A percentile compares a stretch with the other conserved stretches of the same genome.
These are phyloP conservation scores for Xestia rhomboidea DNA, from an alignment of 2,888 invertebrate species.

Conservation along the genomic window DNA sequence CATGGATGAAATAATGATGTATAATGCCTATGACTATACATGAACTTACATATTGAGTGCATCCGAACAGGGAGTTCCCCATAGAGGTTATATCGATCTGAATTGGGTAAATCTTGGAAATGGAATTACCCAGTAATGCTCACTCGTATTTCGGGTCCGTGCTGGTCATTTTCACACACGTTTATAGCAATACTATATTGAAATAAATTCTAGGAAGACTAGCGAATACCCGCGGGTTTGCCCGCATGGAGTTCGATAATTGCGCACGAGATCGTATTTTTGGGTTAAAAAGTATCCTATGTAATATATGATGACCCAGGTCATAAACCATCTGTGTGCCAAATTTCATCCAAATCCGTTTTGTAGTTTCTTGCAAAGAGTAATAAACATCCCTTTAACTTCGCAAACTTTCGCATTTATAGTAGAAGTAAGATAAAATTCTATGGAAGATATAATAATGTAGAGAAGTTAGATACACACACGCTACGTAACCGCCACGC, in stretches of 20 bases:
- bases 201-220: background rate
- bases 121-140: background rate
- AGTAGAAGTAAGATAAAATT: background rate
- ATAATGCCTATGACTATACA: background rate
- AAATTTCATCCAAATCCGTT: background rate
- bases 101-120: slow-evolving; percentile 3
- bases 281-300: background rate
- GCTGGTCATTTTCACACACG: background rate
- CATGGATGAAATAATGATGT: background rate
- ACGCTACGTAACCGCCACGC: background rate
- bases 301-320: background rate
- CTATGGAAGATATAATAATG: background rate
- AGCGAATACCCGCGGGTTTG: background rate
- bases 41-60: background rate
- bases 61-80: background rate
- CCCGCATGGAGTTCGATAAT: background rate
- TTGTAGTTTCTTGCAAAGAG: background rate
- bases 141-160: background rate
- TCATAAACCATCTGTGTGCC: background rate
- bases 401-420: background rate
- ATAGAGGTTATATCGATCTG: background rate
- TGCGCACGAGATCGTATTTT: background rate
- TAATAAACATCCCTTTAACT: background rate
- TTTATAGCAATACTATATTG: background rate
- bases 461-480: too few relatives aligned